Evolutionary conservation across 2,888 invertebrate species (phyloP), one percentile per base, ranked within the genome.

Genomic region (Lepidocyrtoides sp.): DNA sequence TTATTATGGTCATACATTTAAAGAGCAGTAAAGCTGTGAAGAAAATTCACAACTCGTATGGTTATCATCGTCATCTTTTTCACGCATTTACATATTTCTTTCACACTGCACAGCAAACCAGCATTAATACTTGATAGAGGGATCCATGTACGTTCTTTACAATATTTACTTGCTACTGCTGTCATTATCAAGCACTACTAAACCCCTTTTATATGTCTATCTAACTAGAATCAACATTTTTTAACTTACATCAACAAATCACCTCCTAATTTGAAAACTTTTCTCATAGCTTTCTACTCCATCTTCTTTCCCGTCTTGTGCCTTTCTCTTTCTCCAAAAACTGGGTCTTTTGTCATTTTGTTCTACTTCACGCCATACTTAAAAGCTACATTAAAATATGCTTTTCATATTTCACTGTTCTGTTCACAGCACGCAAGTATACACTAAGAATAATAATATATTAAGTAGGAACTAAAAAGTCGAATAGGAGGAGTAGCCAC

Each of bases 181-280:
- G 57, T 20, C 57, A 57, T 57, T 3, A 57, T 57, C 57, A 20
- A 14, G 14, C 20, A 57, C 57, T 10, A 10, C 57, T 57, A 17
- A 4, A 57, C 20, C 3, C n/a, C 51, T 51, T 3, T 8, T 12
- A 57, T 57, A 20, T 57, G 3, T 57, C 10, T 17, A 57, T 20
- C 36, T 7, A 63, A 36, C 26, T 10, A 5, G 10, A n/a, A 7
- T 44, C n/a, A 66, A 66, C 29, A 54, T 83, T 88, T 72, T n/a
- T 89, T 89, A 75, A 57, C 75, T 89, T 75, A 48, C 83, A 69
- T 83, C 83, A 90, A 90, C 89, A 84, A 90, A 90, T 90, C 89
- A 90, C 89, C 89, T 84, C 51, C 84, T 90, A 90, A 90, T 90
- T 90, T 90, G 89, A 90, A 90, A 90, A 90, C 54, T 90, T 90